A percentile compares a stretch with the other conserved stretches of the same genome.
Evolutionary conservation across 2,113 vertebrate species (phyloP).

Genomic region (cat (Felis catus)): F.catus_Fca126_mat1.0 CM031416.1:1881501-1882000

Average conservation of each 20-base stretch:
- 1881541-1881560: neutral
- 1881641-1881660: neutral
- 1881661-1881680: too few relatives aligned
- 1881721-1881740: neutral
- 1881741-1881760: neutral
- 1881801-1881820: neutral
- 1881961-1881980: neutral
- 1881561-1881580: neutral
- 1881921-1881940: neutral
- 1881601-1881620: neutral
- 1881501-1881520: neutral
- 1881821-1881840: neutral
- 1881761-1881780: neutral
- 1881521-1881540: neutral
- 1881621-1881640: neutral
- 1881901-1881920: neutral
- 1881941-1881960: neutral
- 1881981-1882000: neutral
- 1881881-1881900: neutral
- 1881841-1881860: neutral
- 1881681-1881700: neutral
- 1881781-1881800: neutral
- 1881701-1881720: neutral
- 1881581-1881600: neutral
- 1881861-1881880: neutral